phyloP scores from a whole-genome alignment of 2,113 vertebrate species.

The Hassar affinis region DNA sequence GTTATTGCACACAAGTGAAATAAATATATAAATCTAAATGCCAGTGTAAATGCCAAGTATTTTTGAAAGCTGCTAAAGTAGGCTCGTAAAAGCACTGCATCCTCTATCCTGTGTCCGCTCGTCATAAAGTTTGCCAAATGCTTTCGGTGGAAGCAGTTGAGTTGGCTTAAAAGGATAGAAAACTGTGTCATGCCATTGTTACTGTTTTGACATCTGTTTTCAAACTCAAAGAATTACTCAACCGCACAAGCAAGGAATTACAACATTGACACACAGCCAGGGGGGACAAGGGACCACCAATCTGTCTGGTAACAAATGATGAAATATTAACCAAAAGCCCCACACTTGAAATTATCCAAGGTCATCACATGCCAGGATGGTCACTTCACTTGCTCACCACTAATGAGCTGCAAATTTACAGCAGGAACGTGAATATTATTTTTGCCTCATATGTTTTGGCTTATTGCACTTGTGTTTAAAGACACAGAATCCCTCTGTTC shows the following conservation, averaged over 20 bases:
- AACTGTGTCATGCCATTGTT: constrained; percentile 58
- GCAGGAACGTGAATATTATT: constrained; percentile 46
- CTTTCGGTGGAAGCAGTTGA: constrained; percentile 54
- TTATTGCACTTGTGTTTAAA: constrained; percentile 47
- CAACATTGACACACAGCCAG: constrained; percentile 56
- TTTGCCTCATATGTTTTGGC: constrained; percentile 52
- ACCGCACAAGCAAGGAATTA: constrained; percentile 49
- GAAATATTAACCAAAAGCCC: constrained; percentile 52
- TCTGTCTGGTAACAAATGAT: constrained; percentile 60
- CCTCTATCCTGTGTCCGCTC: constrained; percentile 51
- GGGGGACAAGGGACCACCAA: constrained; percentile 53
- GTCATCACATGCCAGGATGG: constrained; percentile 50
- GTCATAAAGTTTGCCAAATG: constrained; percentile 56
- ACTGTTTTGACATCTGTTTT: constrained; percentile 59
- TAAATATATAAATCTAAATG: constrained; percentile 71
- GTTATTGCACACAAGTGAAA: constrained; percentile 64
- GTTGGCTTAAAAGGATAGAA: constrained; percentile 57
- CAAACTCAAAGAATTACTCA: constrained; percentile 57
- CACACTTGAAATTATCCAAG: constrained; percentile 52
- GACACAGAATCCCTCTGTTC: constrained; percentile 32
- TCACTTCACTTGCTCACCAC: constrained; percentile 45
- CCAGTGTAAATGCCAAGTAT: constrained; percentile 62
- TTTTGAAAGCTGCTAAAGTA: constrained; percentile 54
- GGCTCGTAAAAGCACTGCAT: constrained; percentile 58
- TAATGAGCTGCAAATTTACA: constrained; percentile 57